Percentiles rank a stretch among this genome's conserved stretches.
These are phyloP conservation scores for Pachypsylla venusta DNA, from an alignment of 1,140 invertebrate genomes.

Conservation along the genomic window DNA sequence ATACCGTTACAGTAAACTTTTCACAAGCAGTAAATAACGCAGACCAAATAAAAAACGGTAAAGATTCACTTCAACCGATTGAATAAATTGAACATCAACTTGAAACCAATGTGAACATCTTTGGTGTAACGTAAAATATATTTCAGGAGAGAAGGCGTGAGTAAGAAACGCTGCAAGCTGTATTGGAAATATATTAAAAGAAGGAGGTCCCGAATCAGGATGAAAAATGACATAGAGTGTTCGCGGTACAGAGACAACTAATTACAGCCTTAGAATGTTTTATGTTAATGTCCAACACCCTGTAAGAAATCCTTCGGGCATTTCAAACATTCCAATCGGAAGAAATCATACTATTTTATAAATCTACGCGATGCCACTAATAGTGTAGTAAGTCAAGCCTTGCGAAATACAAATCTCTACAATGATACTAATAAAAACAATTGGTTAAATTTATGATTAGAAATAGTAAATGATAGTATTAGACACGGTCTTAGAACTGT, in stretches of 20 bases:
- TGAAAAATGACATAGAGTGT: conserved; percentile 7
- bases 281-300: conserved; percentile 9
- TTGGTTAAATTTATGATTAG: no score
- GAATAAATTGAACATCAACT: no score
- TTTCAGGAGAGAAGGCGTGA: conserved; percentile 7
- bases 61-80: no score
- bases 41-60: no score
- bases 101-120: conserved; percentile 1
- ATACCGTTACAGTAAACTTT: no score
- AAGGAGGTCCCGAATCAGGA: conserved; percentile 4
- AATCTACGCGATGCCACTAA: no score
- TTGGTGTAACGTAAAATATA: not conserved
- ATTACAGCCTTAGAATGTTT: conserved; percentile 8
- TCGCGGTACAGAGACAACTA: conserved; percentile 8
- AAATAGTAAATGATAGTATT: no score
- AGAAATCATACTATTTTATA: not conserved
- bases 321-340: not conserved
- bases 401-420: no score
- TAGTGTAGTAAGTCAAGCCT: no score
- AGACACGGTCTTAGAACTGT: no score
- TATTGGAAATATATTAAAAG: conserved; percentile 10
- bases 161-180: not conserved
- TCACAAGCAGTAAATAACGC: no score
- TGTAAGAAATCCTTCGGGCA: conserved; percentile 2
- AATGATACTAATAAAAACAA: no score